A percentile compares a stretch with the other conserved stretches of the same genome.
Conservation (phyloP, 2,888 invertebrate genomes). For the Hoplodrina ambigua region DNA sequence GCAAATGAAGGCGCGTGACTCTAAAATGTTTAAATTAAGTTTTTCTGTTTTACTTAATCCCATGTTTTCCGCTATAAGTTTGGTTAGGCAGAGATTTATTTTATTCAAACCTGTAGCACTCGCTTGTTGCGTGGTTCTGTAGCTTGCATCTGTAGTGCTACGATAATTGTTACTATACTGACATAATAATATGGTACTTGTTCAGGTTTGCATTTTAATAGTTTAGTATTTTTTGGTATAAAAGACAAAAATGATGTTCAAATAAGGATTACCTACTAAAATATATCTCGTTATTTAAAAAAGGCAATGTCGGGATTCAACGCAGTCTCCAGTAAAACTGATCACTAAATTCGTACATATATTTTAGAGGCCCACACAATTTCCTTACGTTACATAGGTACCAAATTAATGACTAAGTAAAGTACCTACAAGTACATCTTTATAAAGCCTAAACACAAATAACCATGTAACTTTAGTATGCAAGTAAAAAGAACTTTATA, state of each 20-base stretch:
- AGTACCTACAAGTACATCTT: constrained; percentile 16
- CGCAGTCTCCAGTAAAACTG: constrained; percentile 19
- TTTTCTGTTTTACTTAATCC: background rate
- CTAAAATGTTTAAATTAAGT: background rate
- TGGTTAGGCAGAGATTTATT: too few relatives aligned
- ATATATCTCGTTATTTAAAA: too few relatives aligned
- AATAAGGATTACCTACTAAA: background rate
- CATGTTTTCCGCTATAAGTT: background rate
- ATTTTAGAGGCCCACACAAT: constrained; percentile 43
- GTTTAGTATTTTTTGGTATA: background rate
- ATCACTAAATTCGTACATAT: constrained; percentile 51
- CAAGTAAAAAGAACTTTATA: constrained; percentile 53
- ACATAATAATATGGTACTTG: too few relatives aligned
- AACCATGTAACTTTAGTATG: constrained; percentile 24
- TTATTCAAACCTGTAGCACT: background rate
- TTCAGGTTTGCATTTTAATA: too few relatives aligned
- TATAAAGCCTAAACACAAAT: constrained; percentile 36
- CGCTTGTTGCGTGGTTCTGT: background rate
- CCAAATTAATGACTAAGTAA: constrained; percentile 55
- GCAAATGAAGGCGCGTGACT: constrained; percentile 8
- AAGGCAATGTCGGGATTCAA: background rate
- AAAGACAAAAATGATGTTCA: background rate
- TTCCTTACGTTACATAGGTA: constrained; percentile 48
- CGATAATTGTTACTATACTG: too few relatives aligned
- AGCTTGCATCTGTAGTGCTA: background rate